Conservation (phyloP, 2,888 invertebrate genomes). For the Eupithecia abbreviata region DNA sequence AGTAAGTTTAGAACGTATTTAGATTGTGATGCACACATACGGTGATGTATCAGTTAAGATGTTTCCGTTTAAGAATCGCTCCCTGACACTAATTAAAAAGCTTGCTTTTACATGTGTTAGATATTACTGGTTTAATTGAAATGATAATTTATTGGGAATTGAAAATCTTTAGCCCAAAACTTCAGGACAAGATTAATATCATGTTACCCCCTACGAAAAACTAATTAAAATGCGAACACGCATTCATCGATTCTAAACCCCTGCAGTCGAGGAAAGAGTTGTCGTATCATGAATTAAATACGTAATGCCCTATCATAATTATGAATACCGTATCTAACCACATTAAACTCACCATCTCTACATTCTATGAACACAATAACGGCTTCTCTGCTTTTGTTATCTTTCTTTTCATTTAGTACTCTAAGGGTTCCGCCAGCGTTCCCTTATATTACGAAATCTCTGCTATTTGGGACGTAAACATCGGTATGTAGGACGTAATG, state of each 20-base stretch:
- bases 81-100: no score
- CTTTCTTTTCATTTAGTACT: not conserved
- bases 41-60: not conserved
- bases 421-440: conserved; percentile 38
- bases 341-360: not conserved
- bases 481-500: conserved; percentile 65
- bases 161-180: not conserved
- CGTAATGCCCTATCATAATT: not conserved
- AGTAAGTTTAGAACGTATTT: not conserved
- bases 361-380: not conserved
- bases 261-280: not conserved
- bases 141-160: not conserved
- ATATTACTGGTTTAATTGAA: not conserved
- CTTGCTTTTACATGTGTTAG: not conserved
- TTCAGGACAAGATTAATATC: not conserved
- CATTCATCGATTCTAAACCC: not conserved
- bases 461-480: conserved; percentile 71
- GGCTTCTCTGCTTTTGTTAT: not conserved
- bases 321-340: not conserved
- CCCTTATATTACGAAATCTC: conserved; percentile 57
- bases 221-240: not conserved
- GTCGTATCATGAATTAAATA: not conserved
- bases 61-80: no score
- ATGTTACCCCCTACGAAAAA: not conserved
- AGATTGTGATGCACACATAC: not conserved